Evolutionary conservation across 1,140 invertebrate genomes (phyloP).

Genomic region (Drosophila chauvacae): DNA sequence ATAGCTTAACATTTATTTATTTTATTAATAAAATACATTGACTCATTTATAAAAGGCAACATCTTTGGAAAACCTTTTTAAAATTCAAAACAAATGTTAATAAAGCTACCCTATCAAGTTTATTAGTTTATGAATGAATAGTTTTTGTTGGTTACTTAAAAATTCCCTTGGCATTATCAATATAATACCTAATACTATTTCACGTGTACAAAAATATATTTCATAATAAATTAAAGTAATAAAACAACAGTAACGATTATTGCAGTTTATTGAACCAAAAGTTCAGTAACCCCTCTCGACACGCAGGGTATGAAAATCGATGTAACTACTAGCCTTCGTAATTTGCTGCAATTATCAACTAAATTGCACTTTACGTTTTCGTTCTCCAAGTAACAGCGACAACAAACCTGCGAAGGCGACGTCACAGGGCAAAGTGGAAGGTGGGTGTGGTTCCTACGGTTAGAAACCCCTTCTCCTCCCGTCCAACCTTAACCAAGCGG

Average conservation of each 20-base stretch:
- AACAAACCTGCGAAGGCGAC: constrained; percentile 11
- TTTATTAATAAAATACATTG: too few species aligned
- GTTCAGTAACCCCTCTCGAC: constrained; percentile 38
- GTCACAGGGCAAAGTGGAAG: constrained; percentile 13
- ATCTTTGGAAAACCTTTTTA: too few species aligned
- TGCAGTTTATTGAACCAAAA: background rate
- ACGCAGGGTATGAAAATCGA: constrained; percentile 58
- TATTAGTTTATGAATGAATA: too few species aligned
- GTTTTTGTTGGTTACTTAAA: too few species aligned
- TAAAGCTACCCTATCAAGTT: too few species aligned
- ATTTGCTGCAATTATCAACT: constrained; percentile 72
- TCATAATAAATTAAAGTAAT: background rate
- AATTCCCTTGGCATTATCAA: background rate
- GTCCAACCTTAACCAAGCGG: background rate
- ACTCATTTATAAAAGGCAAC: too few species aligned
- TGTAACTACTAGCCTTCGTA: constrained; percentile 62
- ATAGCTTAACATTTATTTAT: too few species aligned
- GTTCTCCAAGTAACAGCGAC: constrained; percentile 32
- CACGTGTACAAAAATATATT: background rate
- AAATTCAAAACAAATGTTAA: too few species aligned
- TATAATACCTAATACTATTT: background rate
- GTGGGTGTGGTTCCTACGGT: constrained; percentile 43
- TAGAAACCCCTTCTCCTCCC: background rate
- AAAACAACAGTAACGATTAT: background rate
- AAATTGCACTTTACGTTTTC: constrained; percentile 52